Conservation (phyloP, 2,888 invertebrate genomes). For the Polydrusus pterygomalis region DNA sequence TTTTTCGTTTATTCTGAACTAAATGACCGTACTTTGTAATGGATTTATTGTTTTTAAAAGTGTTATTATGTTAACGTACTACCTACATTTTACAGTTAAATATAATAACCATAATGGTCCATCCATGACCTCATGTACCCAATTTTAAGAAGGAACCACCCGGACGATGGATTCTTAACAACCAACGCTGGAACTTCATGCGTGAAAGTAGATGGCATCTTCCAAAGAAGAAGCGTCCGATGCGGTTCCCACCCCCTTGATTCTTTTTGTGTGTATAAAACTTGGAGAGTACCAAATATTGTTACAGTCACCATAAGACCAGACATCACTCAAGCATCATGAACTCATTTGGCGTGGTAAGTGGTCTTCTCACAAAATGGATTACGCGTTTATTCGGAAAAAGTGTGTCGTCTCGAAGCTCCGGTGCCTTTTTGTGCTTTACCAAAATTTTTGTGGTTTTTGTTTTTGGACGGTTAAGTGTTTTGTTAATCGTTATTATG, state of each 20-base stretch:
- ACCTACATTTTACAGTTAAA: background rate
- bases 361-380: conserved; percentile 62
- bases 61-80: background rate
- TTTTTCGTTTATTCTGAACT: background rate
- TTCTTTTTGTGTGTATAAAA: conserved; percentile 63
- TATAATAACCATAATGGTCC: conserved; percentile 3
- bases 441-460: conserved; percentile 27
- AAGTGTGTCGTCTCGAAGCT: conserved; percentile 43
- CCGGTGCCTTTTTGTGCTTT: conserved; percentile 70
- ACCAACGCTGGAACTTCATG: conserved; percentile 41
- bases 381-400: conserved; percentile 61
- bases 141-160: conserved; percentile 50
- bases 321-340: conserved; percentile 71
- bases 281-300: conserved; percentile 52
- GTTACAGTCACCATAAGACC: conserved; percentile 71
- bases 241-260: conserved; percentile 65
- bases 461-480: conserved; percentile 15
- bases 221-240: conserved; percentile 61
- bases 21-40: background rate
- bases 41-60: background rate
- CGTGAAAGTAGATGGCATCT: conserved; percentile 65
- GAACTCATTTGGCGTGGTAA: conserved; percentile 73
- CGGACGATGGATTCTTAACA: conserved; percentile 26
- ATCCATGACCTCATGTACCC: conserved; percentile 42
- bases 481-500: background rate